phyloP scores from a whole-genome alignment of 2,797 vertebrate genomes.

The Naso thynnoides region DNA sequence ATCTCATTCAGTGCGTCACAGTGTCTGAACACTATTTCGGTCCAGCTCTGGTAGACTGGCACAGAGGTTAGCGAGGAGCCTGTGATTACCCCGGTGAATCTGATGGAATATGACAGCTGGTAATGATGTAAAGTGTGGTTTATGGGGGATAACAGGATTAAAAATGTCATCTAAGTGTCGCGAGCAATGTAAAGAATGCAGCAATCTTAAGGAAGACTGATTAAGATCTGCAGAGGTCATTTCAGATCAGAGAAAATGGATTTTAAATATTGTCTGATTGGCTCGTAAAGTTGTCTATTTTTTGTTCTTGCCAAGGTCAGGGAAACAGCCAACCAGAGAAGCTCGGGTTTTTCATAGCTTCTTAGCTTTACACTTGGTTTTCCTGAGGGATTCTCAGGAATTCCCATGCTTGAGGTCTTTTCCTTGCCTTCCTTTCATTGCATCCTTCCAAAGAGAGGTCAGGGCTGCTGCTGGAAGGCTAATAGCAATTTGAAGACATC shows the following conservation, averaged over 20 bases:
- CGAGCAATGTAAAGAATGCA: slow-evolving; percentile 35
- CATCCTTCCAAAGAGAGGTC: slow-evolving; percentile 2
- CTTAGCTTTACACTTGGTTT: slow-evolving; percentile 1
- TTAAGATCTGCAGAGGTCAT: slow-evolving; percentile 33
- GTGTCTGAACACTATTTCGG: slow-evolving; percentile 38
- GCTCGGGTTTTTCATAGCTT: background rate
- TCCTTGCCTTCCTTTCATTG: slow-evolving; percentile 9
- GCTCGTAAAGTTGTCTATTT: slow-evolving; percentile 1
- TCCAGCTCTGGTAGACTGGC: slow-evolving; percentile 16
- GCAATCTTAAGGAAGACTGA: slow-evolving; percentile 18
- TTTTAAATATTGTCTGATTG: slow-evolving; percentile 26
- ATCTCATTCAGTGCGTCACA: slow-evolving; percentile 42
- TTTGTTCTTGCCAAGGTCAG: slow-evolving; percentile 12
- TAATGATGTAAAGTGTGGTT: slow-evolving; percentile 57
- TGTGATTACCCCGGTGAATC: slow-evolving; percentile 45
- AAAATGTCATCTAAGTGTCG: slow-evolving; percentile 42
- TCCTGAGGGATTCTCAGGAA: slow-evolving; percentile 28
- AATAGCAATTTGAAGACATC: background rate
- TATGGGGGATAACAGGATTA: slow-evolving; percentile 38
- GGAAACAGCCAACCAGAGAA: slow-evolving; percentile 6
- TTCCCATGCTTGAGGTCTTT: background rate
- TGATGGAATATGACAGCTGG: slow-evolving; percentile 58
- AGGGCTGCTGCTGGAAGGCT: slow-evolving; percentile 13
- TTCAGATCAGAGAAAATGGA: slow-evolving; percentile 27
- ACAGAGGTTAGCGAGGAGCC: slow-evolving; percentile 36